Base-by-base conservation (phyloP, 2,797 vertebrate species). In the Pantherophis vulpinus region DNA sequence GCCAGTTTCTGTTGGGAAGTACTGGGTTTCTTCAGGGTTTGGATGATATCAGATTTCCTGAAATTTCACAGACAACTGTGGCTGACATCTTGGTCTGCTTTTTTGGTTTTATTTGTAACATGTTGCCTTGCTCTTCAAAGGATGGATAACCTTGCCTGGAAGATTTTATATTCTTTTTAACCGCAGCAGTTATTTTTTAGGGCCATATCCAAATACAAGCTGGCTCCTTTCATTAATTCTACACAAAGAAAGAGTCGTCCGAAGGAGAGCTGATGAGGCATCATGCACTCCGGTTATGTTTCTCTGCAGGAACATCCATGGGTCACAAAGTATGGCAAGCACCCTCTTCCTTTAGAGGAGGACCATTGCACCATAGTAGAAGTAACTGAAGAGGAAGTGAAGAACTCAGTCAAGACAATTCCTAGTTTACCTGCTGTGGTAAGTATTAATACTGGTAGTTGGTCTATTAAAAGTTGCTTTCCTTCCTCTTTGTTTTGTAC, bases 361-460 rank as follows among this genome's bases (percentile, higher is more conserved):
- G 99, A 99, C 89, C 99, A 99, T 95, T 99, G 99, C 95, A 98
- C 98, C 0, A 95, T 98, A 95, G 99, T 99, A 96, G 99, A 99
- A 97, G 99, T 99, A 95, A 99, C 99, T 0, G 99, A 99, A 96
- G 99, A 99, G 96, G 99, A 99, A 96, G 99, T 99, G 96, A 98
- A 99, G 98, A 99, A 99, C 97, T 99, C 99, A 0, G 98, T 99
- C 95, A 99, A 99, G 97, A 99, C 98, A 1, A 98, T 99, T 87
- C 99, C 99, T 27, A 99, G 99, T 95, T 98, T 99, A 96, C 99
- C 99, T 94, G 98, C 99, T 0, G 99, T 99, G 98, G 99, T 99
- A 97, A 74, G 98, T 95, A 79, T 32, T 5, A 0, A 25, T 0
- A 60, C 59, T 1, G 59, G 59, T 60, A 1, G 42, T 25, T 25